Conservation (phyloP, 2,113 vertebrate species). For the Sula dactylatra region DNA sequence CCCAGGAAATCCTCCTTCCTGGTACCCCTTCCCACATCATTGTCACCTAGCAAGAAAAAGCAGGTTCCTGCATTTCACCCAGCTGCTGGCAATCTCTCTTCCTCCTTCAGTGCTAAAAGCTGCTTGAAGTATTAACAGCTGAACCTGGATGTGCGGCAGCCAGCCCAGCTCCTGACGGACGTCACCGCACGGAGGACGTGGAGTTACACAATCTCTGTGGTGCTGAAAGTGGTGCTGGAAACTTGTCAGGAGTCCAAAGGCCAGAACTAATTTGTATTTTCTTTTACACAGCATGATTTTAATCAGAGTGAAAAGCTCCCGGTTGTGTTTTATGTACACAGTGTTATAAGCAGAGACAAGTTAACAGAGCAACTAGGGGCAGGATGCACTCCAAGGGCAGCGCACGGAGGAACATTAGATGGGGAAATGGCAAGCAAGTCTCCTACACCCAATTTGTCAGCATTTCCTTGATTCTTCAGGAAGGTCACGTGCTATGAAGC, state of each 20-base stretch:
- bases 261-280: slow-evolving; percentile 25
- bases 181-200: neutral
- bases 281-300: slow-evolving; percentile 39
- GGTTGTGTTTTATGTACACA: neutral
- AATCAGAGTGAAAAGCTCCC: neutral
- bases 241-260: slow-evolving; percentile 25
- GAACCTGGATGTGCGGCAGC: neutral
- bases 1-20: neutral
- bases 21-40: neutral
- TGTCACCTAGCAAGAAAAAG: neutral
- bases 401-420: neutral
- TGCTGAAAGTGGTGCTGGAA: neutral
- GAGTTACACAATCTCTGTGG: neutral
- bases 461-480: neutral
- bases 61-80: neutral
- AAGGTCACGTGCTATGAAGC: neutral
- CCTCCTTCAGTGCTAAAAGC: slow-evolving; percentile 1
- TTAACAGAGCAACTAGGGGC: neutral
- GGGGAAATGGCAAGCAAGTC: neutral
- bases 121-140: slow-evolving; percentile 15
- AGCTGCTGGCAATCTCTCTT: neutral
- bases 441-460: neutral
- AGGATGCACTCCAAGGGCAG: neutral
- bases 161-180: neutral
- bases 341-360: neutral